Evolutionary conservation across 2,888 invertebrate species (phyloP).

Genomic region (Cryptus armator): DNA sequence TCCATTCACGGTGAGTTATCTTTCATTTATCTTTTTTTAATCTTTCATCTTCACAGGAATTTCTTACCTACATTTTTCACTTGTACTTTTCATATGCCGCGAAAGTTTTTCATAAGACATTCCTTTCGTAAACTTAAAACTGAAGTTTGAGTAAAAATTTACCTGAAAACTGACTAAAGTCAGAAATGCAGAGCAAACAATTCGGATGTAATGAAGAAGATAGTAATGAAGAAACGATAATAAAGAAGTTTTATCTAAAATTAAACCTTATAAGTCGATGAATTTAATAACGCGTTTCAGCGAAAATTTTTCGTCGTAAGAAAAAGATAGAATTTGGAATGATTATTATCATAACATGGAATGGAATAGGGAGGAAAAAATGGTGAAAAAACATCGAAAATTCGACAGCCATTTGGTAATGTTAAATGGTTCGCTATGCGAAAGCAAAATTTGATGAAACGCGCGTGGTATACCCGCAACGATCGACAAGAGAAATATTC

Average conservation of each 20-base stretch:
- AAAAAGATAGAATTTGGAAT: not conserved
- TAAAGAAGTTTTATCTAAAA: not conserved
- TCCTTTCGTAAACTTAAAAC: no score
- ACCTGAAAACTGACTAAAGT: no score
- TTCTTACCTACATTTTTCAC: not conserved
- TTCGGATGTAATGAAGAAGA: no score
- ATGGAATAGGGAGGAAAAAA: not conserved
- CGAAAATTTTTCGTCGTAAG: not conserved
- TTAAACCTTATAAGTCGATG: not conserved
- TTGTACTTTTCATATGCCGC: not conserved
- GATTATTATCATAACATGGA: not conserved
- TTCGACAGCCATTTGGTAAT: not conserved
- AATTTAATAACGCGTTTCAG: not conserved
- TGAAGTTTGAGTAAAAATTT: no score
- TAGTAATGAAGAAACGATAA: no score
- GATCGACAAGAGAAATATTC: not conserved
- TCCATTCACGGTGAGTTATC: conserved; percentile 83
- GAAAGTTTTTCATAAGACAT: no score
- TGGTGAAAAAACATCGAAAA: not conserved
- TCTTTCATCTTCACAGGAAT: not conserved
- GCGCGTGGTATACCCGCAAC: not conserved
- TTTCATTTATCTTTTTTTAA: conserved; percentile 9
- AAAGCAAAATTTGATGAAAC: not conserved
- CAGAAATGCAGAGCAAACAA: no score
- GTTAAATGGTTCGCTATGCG: not conserved